A percentile compares a stretch with the other conserved stretches of the same genome.
Conservation (phyloP, 2,797 vertebrate species). For the Psittacula echo region DNA sequence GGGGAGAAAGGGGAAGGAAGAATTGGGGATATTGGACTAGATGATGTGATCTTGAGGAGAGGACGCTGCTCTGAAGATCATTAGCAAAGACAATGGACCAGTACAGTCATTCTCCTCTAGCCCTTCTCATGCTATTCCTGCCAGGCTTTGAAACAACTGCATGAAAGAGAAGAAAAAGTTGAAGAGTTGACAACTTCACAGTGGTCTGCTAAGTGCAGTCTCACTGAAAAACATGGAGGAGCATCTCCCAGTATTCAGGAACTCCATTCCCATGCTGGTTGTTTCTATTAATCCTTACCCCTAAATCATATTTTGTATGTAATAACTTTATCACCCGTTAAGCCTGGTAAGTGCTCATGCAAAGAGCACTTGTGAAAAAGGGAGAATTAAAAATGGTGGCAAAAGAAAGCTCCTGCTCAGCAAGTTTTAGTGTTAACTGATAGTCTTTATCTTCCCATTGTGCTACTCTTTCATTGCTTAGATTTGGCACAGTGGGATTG, state of each 20-base stretch:
- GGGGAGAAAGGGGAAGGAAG: slow-evolving; percentile 88
- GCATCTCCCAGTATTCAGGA: neutral
- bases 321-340: neutral
- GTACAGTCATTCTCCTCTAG: neutral
- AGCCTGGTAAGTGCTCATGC: neutral
- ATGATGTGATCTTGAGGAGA: slow-evolving; percentile 90
- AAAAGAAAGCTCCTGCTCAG: slow-evolving; percentile 1
- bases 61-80: slow-evolving; percentile 88
- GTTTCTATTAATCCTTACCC: neutral
- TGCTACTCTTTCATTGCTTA: neutral
- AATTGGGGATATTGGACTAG: slow-evolving; percentile 90
- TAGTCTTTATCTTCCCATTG: neutral
- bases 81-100: slow-evolving; percentile 13
- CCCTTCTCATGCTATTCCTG: neutral
- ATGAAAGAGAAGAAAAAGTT: neutral
- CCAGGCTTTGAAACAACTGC: slow-evolving; percentile 10
- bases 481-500: neutral
- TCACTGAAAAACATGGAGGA: neutral
- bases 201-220: slow-evolving; percentile 50
- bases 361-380: slow-evolving; percentile 10
- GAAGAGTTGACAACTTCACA: neutral
- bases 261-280: neutral
- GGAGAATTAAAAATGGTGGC: neutral
- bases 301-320: neutral
- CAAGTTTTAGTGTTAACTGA: neutral